Evolutionary conservation across 2,113 vertebrate genomes (phyloP), one percentile per base, ranked within the genome.

Genomic region (Ictalurus punctatus): DNA sequence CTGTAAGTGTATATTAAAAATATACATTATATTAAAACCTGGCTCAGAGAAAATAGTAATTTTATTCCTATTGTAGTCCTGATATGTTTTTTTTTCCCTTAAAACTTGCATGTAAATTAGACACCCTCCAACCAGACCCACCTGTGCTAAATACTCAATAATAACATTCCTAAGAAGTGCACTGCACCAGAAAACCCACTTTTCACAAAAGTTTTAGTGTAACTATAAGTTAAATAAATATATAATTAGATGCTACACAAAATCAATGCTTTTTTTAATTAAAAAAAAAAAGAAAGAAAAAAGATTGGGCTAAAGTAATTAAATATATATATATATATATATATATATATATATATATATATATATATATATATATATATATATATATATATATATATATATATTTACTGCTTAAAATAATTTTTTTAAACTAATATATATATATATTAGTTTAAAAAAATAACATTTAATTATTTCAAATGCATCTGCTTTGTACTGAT

Each of bases 1-100:
- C 82, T 91, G 84, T 89, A 92, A 92, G 84, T 92, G 56, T 48
- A 48, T 48, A 48, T 48, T 48, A 48, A 48, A 48, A 48, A 48
- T 48, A 48, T 48, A 48, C 44, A 48, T 94, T 93, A 94, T 94
- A 88, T 95, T 94, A 93, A 93, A 94, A 93, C 83, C 90, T 93
- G 87, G 65, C 65, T 89, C 65, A 92, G 37, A 84, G 90, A 89
- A 94, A 93, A 89, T 69, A 84, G 89, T 85, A 91, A 89, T 21
- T 3, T 58, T 83, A 3, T 87, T 91, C 63, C 82, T 44, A 84
- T 61, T 14, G 25, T 52, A 27, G 44, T 67, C 48, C 34, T 65
- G 83, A 87, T 87, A 85, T 86, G 81, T 89, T 92, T 87, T 76
- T 90, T 37, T 40, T 40, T 54, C 1, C 13, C 1, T 23, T 58